Base-by-base conservation (phyloP, 2,113 vertebrate species). In the Embiotoca jacksoni region DNA sequence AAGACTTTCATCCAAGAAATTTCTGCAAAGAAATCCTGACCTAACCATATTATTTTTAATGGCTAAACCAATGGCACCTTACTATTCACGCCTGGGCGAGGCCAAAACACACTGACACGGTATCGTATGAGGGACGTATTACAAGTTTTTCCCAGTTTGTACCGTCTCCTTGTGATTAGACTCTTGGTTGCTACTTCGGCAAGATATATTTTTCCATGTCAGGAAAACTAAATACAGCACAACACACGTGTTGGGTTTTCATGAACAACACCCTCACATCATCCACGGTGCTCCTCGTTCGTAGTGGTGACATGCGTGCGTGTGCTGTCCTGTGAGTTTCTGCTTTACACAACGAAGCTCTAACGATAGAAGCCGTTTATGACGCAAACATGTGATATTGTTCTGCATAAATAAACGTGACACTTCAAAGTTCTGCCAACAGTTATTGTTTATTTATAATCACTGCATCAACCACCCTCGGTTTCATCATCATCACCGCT, bases 381-480 rank as follows among this genome's bases (percentile, higher is more conserved):
- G 39, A 53, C 36, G 9, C 6, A 23, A 23, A 32, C 16, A 1
- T 53, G 31, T 44, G 15, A 66, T 44, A 6, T 11, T 53, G 30
- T 44, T 58, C 35, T 64, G 7, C 31, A 11, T 41, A 15, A 58
- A 67, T 60, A 58, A 4, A 44, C 32, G 39, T 68, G 16, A 15
- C 37, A 23, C 36, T 50, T 1, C 31, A 3, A 58, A 61, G 23
- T 35, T 6, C 1, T 16, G 54, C 35, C 3, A 7, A 41, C 33
- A 31, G 46, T 36, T 2, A 58, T 57, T 78, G 46, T 78, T 67
- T 44, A 44, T 74, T 50, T 33, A 57, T 69, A 14, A 74, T 46
- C n/a, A 3, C 41, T 69, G 53, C 57, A 35, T 39, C 68, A 72
- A 56, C 68, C 54, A 15, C 59, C 54, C 32, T 57, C 67, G 15